phyloP scores from a whole-genome alignment of 2,797 vertebrate genomes.

The Chrosomus eos region DNA sequence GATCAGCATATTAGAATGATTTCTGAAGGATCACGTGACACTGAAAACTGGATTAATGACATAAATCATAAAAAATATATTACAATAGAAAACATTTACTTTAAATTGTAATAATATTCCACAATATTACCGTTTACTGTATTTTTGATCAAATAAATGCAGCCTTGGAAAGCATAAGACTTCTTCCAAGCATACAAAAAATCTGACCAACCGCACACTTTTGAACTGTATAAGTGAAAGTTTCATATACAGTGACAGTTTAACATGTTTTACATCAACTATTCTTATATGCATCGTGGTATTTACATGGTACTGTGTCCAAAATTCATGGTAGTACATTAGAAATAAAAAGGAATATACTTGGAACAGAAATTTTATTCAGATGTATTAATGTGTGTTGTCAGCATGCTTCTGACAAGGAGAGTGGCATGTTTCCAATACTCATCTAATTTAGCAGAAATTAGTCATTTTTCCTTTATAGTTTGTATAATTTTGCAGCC shows the following conservation, averaged over 20 bases:
- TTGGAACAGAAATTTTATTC: background rate
- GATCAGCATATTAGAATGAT: no score
- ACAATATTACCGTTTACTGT: no score
- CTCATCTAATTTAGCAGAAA: background rate
- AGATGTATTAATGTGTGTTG: background rate
- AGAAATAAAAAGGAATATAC: background rate
- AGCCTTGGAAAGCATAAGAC: no score
- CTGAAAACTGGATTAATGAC: background rate
- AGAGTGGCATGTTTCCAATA: slow-evolving; percentile 4
- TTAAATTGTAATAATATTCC: no score
- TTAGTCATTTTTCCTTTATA: background rate
- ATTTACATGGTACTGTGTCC: background rate
- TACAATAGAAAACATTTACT: no score
- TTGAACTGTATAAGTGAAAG: no score
- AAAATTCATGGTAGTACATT: background rate
- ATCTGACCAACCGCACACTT: no score
- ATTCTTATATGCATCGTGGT: background rate
- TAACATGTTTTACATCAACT: background rate
- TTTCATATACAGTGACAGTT: no score
- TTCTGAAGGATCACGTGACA: no score
- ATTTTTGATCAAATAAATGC: no score
- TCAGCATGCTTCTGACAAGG: background rate
- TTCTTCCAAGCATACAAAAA: no score
- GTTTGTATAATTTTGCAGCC: background rate
- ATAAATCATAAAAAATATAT: no score